Percentiles rank a stretch among this genome's conserved stretches.
Evolutionary conservation across 2,888 invertebrate genomes (phyloP).

Genomic region (Bombyx huttoni): DNA sequence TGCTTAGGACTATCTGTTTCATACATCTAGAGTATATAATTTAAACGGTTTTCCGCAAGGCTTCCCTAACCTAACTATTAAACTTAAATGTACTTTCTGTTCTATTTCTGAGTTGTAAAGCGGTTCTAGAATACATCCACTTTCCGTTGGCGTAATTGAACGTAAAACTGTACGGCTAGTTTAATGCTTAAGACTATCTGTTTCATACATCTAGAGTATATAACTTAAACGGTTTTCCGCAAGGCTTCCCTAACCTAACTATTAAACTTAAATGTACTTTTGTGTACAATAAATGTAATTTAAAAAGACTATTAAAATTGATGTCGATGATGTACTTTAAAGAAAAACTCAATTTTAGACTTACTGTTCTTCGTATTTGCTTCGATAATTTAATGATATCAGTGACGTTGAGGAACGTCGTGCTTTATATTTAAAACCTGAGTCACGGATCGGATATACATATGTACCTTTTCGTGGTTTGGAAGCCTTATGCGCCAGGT

Average conservation of each 20-base stretch:
- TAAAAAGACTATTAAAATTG: no score
- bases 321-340: no score
- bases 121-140: background rate
- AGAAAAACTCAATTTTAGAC: no score
- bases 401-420: background rate
- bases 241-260: background rate
- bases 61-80: background rate
- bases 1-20: background rate
- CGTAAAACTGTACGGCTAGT: background rate
- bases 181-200: background rate
- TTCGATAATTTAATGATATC: background rate
- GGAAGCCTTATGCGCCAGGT: no score
- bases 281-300: no score
- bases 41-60: background rate
- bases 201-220: background rate
- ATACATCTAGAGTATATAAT: background rate
- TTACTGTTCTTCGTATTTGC: no score
- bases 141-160: background rate
- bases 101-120: background rate
- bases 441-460: no score
- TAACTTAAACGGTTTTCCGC: background rate
- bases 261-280: no score
- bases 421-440: background rate
- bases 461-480: no score
- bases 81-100: conserved; percentile 1